Evolutionary conservation across 1,140 invertebrate genomes (phyloP), one percentile per base, ranked within the genome.

Genomic region (Drosophila paulistorum): DNA sequence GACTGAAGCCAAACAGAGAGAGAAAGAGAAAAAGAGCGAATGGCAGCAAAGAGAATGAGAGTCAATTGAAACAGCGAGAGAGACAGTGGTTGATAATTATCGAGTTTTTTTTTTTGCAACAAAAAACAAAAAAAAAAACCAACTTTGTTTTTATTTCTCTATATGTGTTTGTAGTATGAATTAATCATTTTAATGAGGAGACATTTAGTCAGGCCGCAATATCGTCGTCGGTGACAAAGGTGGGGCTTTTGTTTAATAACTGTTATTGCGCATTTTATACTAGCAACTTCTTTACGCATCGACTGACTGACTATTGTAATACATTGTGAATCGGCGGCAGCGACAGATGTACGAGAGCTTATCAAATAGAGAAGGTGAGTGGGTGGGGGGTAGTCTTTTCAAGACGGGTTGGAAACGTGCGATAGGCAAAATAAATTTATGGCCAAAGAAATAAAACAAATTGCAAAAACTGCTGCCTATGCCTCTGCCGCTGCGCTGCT

Each of bases 11-110:
- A 11, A 51, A 1, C 11, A 59, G 57, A 20, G 39, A 62, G 42
- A 39, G 10, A 37, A 3, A 37, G 26, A 61, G 37, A 58, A 26
- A 45, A 35, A 71, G 51, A 42, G 81, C 78, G 82, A 86, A 85
- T 78, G 61, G 83, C 35, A 9, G 35, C 6, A 39, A 3, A 11
- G 37, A 62, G 39, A 54, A 41, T 51, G 51, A 71, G 51, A 42
- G 77, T 78, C 81, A 85, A 84, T 78, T 65, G 83, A 71, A 86
- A 87, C 68, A 54, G 82, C 68, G 76, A 65, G 78, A 68, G 64
- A 77, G 58, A 86, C 76, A 71, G 83, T 87, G 83, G 83, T 83
- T 87, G 66, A 83, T 79, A 87, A 85, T 86, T 84, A 73, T 68
- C 65, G 60, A 77, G 77, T 78, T 78, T 78, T 64, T 76, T 45